Evolutionary conservation across 2,888 invertebrate genomes (phyloP), one percentile per base, ranked within the genome.

Genomic region (Agriopis aurantiaria): DNA sequence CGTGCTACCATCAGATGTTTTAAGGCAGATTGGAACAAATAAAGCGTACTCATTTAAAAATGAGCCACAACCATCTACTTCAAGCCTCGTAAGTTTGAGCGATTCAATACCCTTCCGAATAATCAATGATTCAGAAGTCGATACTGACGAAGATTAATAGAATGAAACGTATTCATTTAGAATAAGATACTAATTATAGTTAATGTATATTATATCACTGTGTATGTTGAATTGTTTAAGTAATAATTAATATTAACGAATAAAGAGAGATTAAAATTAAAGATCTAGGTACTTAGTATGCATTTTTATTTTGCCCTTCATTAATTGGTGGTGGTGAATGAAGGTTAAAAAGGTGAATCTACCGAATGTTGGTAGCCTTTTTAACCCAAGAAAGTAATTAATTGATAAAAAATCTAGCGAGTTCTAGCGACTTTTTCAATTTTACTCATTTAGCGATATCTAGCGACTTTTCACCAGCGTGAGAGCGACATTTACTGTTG

Each of bases 251-350:
- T 51, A 51, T 51, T 51, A 51, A 51, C 51, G 51, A 51, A 51
- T 51, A 51, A 51, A 51, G 51, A 51, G 51, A 51, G 14, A 51
- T 51, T 51, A 51, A 51, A 51, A 51, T 51, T 51, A 58, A 45
- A 58, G 57, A 58, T 58, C 57, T 58, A 58, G 57, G 57, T 58
- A 58, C 57, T 58, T 58, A 58, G 57, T 58, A 58, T 58, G 57
- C 6, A 58, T 58, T 58, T 58, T 65, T 65, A 65, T 65, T 65
- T 65, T 65, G 58, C 49, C 58, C 65, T 65, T 51, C 65, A 58
- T 65, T 65, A 65, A 65, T 65, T 58, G 58, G 57, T 65, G 58
- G 57, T 59, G 58, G 49, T 65, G 53, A 52, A 53, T 59, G 52
- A 58, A 52, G 59, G 51, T 65, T 65, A 52, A 65, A 59, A 52